These are phyloP conservation scores for Nettapus auritus DNA, from an alignment of 2,113 vertebrate genomes.

Conservation along the genomic window DNA sequence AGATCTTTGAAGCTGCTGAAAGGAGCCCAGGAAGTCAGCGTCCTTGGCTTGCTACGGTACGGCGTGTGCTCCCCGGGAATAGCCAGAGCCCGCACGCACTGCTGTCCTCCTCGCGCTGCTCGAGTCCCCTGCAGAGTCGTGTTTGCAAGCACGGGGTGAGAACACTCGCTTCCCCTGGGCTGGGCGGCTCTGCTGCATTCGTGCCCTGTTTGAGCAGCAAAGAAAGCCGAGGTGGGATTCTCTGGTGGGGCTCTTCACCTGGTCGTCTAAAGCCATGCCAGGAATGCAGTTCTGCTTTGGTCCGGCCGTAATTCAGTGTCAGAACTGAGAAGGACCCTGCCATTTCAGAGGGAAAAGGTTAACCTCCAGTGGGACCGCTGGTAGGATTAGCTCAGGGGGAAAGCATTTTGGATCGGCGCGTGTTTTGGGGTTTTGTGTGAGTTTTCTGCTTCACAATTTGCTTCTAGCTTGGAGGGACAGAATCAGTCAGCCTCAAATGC, in stretches of 20 bases:
- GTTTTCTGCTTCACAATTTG: neutral
- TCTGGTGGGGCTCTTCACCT: neutral
- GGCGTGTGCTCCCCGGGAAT: neutral
- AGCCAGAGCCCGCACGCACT: neutral
- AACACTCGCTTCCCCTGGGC: neutral
- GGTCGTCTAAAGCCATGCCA: neutral
- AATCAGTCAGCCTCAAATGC: neutral
- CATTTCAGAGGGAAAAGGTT: neutral
- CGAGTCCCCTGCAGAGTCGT: rapidly evolving
- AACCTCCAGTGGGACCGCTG: neutral
- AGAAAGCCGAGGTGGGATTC: neutral
- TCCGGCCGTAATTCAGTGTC: neutral
- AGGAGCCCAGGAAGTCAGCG: neutral
- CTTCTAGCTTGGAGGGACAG: neutral
- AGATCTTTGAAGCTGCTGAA: neutral
- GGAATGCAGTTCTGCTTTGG: neutral
- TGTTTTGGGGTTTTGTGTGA: neutral
- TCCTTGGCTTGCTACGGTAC: neutral
- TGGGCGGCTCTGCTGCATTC: neutral
- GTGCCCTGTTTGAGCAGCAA: neutral
- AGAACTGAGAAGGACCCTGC: neutral
- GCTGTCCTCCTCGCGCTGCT: neutral
- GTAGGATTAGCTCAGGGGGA: neutral
- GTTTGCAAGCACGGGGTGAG: neutral
- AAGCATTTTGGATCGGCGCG: neutral